Percentiles rank a stretch among this genome's conserved stretches.
These are phyloP conservation scores for Drosophila repletoides DNA, from an alignment of 1,140 invertebrate species.

Conservation along the genomic window DNA sequence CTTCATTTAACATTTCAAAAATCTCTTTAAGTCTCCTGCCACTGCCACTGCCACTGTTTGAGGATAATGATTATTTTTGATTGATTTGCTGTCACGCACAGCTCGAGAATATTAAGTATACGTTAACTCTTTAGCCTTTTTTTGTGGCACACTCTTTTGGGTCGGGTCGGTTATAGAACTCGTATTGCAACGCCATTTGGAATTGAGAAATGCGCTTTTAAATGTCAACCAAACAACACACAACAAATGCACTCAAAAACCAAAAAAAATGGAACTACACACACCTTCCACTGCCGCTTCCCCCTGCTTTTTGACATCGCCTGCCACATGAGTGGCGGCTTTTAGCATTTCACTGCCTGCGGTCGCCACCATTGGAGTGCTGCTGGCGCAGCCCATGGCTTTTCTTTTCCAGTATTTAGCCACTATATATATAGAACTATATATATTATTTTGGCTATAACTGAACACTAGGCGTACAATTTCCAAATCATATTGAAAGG, in stretches of 20 bases:
- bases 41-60: too few species aligned
- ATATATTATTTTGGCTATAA: slow-evolving; percentile 13
- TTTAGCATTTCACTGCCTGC: slow-evolving; percentile 81
- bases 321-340: slow-evolving; percentile 73
- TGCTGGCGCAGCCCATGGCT: slow-evolving; percentile 80
- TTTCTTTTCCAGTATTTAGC: not conserved
- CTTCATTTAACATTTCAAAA: too few species aligned
- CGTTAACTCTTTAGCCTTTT: slow-evolving; percentile 7
- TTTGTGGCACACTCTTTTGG: not conserved
- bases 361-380: slow-evolving; percentile 78
- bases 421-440: slow-evolving; percentile 5
- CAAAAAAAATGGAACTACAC: too few species aligned
- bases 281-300: slow-evolving; percentile 74
- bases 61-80: slow-evolving; percentile 18
- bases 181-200: not conserved
- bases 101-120: slow-evolving; percentile 18
- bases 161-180: not conserved
- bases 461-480: slow-evolving; percentile 18
- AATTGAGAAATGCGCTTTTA: slow-evolving; percentile 42
- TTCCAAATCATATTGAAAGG: slow-evolving; percentile 48
- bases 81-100: slow-evolving; percentile 31
- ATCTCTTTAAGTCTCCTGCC: too few species aligned
- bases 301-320: slow-evolving; percentile 68
- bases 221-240: slow-evolving; percentile 56
- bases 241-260: slow-evolving; percentile 17